Evolutionary conservation across 2,113 vertebrate species (phyloP).

Genomic region (Varanus salvator): DNA sequence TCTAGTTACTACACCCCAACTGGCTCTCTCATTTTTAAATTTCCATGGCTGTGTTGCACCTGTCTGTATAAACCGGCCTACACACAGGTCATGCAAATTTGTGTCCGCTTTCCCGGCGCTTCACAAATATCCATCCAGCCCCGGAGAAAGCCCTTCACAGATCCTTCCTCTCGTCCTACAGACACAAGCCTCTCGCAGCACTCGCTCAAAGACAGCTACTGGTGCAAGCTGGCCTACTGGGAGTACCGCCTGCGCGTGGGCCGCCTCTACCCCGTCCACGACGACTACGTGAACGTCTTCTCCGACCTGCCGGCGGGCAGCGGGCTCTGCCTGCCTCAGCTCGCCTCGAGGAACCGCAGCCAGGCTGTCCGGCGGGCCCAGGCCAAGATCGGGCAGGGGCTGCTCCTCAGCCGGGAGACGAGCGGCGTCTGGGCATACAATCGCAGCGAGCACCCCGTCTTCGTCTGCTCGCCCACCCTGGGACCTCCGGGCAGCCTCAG

Average conservation of each 20-base stretch:
- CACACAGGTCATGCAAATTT: too few relatives aligned
- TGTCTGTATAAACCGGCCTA: too few relatives aligned
- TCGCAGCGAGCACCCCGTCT: constrained; percentile 72
- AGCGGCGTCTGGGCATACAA: constrained; percentile 65
- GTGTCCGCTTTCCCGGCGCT: too few relatives aligned
- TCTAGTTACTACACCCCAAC: too few relatives aligned
- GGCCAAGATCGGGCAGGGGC: constrained; percentile 67
- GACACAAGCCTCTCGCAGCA: constrained; percentile 51
- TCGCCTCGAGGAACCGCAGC: constrained; percentile 35
- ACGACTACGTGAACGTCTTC: constrained; percentile 64
- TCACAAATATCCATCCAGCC: too few relatives aligned
- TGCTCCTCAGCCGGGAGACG: constrained; percentile 67
- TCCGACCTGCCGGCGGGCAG: constrained; percentile 60
- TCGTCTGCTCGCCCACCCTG: constrained; percentile 69
- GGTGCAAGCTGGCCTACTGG: constrained; percentile 79
- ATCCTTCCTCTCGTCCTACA: not conserved
- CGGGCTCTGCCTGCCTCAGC: constrained; percentile 71
- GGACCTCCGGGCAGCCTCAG: accelerated
- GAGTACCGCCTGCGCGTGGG: constrained; percentile 71
- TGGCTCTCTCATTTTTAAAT: too few relatives aligned
- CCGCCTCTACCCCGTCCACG: constrained; percentile 59
- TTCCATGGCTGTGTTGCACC: too few relatives aligned
- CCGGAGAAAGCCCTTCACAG: too few relatives aligned
- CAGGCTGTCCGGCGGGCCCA: constrained; percentile 30
- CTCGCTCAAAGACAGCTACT: constrained; percentile 41